Evolutionary conservation across 2,888 invertebrate genomes (phyloP), one percentile per base, ranked within the genome.

Genomic region (Amphipyra tragopoginis): DNA sequence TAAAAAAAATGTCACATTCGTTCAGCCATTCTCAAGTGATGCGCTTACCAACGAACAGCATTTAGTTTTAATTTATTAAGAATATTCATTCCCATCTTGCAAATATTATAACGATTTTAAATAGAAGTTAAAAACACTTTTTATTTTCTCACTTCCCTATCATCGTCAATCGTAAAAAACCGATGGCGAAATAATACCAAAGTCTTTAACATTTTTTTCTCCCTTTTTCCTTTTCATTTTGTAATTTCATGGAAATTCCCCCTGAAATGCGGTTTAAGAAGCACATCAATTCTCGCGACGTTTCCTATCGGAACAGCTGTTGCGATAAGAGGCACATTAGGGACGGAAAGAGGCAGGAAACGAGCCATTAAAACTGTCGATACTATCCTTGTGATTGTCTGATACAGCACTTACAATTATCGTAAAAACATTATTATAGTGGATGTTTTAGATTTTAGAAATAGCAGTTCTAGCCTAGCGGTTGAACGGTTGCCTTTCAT

Each of bases 301-400:
- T 10, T 42, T 29, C 15, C 38, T 52, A 45, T 61, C 21, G 9
- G 34, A 47, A 10, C 13, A 10, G 13, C 10, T 13, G 40, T 50
- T 11, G 39, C 9, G 49, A 49, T 67, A 55, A 56, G 44, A n/a
- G 14, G 11, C 15, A 11, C 44, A 72, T 73, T 73, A 50, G n/a
- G 52, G 33, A 5, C n/a, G 43, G 50, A 36, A 40, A 65, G 11
- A 43, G 42, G 26, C 10, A 29, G 29, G 42, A 42, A 38, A 45
- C 40, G 11, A 39, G 15, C 26, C 26, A 13, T 53, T 67, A 49
- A 39, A 42, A 10, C 14, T 49, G 36, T 21, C 11, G 45, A 42
- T 60, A 26, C 33, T 21, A 34, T 64, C 38, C 39, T 15, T 14
- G 0, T 7, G 21, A 11, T 9, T 26, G 6, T 14, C 0, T 3